A percentile compares a stretch with the other conserved stretches of the same genome.
phyloP scores from a whole-genome alignment of 2,113 vertebrate species.

The Procavia capensis region DNA sequence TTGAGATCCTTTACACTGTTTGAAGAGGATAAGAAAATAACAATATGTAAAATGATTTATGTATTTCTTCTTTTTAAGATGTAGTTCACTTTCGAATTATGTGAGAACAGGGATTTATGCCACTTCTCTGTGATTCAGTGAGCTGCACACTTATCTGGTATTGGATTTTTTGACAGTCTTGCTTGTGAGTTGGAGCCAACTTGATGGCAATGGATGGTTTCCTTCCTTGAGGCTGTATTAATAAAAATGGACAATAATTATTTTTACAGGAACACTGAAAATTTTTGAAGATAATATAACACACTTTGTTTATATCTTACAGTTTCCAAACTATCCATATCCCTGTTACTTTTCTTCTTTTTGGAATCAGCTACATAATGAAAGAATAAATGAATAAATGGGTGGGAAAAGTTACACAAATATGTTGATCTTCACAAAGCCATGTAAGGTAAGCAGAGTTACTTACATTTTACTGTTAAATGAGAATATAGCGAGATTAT shows the following conservation, averaged over 20 bases:
- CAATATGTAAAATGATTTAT: not conserved
- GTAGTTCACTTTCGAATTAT: constrained; percentile 41
- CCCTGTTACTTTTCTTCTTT: not conserved
- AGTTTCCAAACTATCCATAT: not conserved
- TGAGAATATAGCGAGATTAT: not conserved
- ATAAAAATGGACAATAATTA: constrained; percentile 43
- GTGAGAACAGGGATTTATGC: not conserved
- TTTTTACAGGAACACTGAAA: constrained; percentile 33
- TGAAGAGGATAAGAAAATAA: not conserved
- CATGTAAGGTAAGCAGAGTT: not conserved
- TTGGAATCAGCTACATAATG: not conserved
- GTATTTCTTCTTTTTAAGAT: constrained; percentile 26
- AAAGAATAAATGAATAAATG: not conserved
- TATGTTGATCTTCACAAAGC: not conserved
- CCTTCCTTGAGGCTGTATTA: constrained; percentile 29
- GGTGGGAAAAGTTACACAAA: not conserved
- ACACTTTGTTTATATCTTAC: not conserved
- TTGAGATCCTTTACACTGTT: not conserved
- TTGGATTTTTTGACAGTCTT: not conserved
- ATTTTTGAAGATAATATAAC: not conserved
- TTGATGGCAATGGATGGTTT: too few relatives aligned
- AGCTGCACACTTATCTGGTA: not conserved
- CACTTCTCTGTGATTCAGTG: not conserved
- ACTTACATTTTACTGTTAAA: not conserved
- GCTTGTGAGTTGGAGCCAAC: too few relatives aligned